These are phyloP conservation scores for Malurus melanocephalus DNA, from an alignment of 2,113 vertebrate genomes.

Conservation along the genomic window DNA sequence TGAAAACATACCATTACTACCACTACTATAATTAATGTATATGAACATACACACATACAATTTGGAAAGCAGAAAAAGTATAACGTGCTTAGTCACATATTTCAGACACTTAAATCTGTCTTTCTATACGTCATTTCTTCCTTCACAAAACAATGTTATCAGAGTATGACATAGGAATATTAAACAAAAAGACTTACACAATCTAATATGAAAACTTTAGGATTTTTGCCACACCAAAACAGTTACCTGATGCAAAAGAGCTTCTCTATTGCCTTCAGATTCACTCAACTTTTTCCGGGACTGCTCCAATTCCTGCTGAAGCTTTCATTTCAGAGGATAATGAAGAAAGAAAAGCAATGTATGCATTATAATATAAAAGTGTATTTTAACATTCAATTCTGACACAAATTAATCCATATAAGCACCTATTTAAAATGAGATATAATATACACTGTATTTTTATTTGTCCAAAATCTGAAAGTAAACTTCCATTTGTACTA, in stretches of 20 bases:
- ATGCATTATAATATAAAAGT: not conserved
- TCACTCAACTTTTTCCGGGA: slow-evolving; percentile 77
- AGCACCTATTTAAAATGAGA: not conserved
- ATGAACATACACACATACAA: not conserved
- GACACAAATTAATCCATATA: not conserved
- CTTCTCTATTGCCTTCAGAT: slow-evolving; percentile 83
- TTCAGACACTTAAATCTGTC: not conserved
- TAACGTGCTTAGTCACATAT: not conserved
- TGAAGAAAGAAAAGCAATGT: slow-evolving; percentile 7
- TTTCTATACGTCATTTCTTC: not conserved
- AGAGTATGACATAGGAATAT: not conserved
- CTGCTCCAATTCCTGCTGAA: slow-evolving; percentile 82
- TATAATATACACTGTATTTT: not conserved
- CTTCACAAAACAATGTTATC: not conserved
- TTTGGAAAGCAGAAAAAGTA: slow-evolving; percentile 11
- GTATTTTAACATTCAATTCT: not conserved
- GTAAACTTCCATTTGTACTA: not conserved
- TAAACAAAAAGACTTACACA: not conserved
- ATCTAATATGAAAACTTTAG: not conserved
- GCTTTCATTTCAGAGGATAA: slow-evolving; percentile 57
- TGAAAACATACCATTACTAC: not conserved
- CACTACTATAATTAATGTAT: not conserved
- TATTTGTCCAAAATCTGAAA: not conserved
- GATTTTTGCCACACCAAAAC: not conserved
- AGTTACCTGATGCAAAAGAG: slow-evolving; percentile 85